A percentile compares a stretch with the other conserved stretches of the same genome.
These are phyloP conservation scores for Holacanthus passer DNA, from an alignment of 2,113 vertebrate genomes.

Conservation along the genomic window DNA sequence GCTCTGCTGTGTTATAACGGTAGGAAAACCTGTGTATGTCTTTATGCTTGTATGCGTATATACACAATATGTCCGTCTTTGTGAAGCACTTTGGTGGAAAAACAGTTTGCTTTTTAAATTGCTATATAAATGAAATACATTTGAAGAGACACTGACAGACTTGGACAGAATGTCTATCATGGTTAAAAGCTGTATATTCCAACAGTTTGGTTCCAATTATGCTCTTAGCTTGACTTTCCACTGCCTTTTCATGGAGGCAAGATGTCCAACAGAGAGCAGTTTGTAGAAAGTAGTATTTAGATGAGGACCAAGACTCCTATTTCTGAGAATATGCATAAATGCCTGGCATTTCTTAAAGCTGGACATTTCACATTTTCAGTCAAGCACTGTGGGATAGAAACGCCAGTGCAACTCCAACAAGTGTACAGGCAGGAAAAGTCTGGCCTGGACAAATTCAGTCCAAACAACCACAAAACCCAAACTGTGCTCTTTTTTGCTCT, in stretches of 20 bases:
- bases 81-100: too few species aligned
- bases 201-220: background rate
- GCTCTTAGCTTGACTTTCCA: background rate
- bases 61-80: too few species aligned
- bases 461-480: conserved; percentile 70
- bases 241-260: background rate
- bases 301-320: background rate
- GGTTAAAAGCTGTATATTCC: background rate
- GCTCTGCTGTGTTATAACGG: too few species aligned
- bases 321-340: conserved; percentile 33
- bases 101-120: too few species aligned
- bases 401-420: conserved; percentile 66
- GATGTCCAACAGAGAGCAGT: background rate
- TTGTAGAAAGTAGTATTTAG: conserved; percentile 6
- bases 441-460: conserved; percentile 53
- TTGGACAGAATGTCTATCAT: background rate
- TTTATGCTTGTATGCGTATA: too few species aligned
- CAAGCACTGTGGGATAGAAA: conserved; percentile 50
- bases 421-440: conserved; percentile 54
- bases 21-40: too few species aligned
- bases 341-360: background rate
- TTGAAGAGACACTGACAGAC: background rate
- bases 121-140: too few species aligned
- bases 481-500: conserved; percentile 36
- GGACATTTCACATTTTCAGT: conserved; percentile 41